Base-by-base conservation (phyloP, 2,113 vertebrate species). In the Eupsittula cactorum region DNA sequence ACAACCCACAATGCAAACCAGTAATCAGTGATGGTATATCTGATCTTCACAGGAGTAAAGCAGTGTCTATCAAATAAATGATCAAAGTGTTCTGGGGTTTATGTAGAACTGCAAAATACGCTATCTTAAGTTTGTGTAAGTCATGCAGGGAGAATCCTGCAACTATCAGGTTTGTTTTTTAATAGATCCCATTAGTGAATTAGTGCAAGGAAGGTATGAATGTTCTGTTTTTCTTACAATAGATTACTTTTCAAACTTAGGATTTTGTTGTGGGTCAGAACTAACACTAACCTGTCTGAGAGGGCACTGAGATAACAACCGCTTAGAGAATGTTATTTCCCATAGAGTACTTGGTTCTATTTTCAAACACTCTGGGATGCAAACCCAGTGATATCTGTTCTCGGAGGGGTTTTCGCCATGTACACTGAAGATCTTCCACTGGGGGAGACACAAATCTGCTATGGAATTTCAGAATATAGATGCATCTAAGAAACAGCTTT, bases 401-500 rank as follows among this genome's bases (percentile, higher is more conserved):
- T 85, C 1, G 1, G 63, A 42, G 19, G 5, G 3, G 6, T 62
- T 78, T 62, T 37, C 7, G 6, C 9, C 2, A 7, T 77, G 4
- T 24, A 31, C 49, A 29, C 80, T 82, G 86, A 60, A 75, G 35
- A 47, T 81, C 64, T 64, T 82, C 35, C 42, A 74, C 12, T 63
- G 65, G 29, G 17, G 49, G 25, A 80, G 70, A 21, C 89, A 10
- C 41, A 69, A 49, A 77, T 21, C 57, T 79, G 53, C 75, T 47
- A 0, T 0, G 4, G 84, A 71, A 35, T 79, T 50, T 28, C 9
- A 46, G 49, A 87, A 82, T 31, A 4, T 1, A 11, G 1, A 9
- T n/a, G 28, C 25, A 78, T 31, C 29, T 47, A 35, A 79, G 71
- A 39, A 84, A 62, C 50, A 86, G 2, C 27, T 90, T 47, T 0